These are phyloP conservation scores for Machaerirhynchus nigripectus DNA, from an alignment of 2,113 vertebrate species.

Conservation along the genomic window DNA sequence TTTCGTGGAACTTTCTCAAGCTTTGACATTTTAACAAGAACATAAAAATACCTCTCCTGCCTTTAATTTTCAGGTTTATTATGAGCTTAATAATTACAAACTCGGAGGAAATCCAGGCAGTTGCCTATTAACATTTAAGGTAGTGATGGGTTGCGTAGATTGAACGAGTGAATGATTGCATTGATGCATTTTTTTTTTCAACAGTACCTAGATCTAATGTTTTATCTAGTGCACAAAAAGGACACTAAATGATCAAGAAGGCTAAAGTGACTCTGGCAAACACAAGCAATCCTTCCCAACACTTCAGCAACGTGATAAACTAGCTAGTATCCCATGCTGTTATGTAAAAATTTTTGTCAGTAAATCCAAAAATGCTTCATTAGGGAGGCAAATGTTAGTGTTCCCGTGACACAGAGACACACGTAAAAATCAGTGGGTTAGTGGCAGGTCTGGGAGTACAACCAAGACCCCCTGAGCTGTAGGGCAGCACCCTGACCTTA, in stretches of 20 bases:
- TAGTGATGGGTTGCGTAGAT: neutral
- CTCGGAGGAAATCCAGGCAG: neutral
- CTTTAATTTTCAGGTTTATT: constrained; percentile 31
- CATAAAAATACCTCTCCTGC: neutral
- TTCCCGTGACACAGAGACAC: neutral
- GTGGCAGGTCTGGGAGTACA: neutral
- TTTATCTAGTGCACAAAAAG: neutral
- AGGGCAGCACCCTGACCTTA: accelerated
- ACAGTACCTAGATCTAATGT: neutral
- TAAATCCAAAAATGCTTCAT: neutral
- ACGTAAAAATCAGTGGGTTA: neutral
- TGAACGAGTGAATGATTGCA: neutral
- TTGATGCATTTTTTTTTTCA: neutral
- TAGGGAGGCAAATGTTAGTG: neutral
- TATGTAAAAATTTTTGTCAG: neutral
- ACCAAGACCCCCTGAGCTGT: accelerated
- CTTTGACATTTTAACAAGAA: neutral
- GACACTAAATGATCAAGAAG: neutral
- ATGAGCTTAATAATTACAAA: neutral
- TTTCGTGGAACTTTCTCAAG: constrained; percentile 21
- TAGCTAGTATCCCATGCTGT: neutral
- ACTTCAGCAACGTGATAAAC: neutral
- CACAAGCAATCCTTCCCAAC: neutral
- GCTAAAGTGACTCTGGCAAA: neutral
- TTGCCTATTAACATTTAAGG: neutral